phyloP scores from a whole-genome alignment of 2,888 invertebrate species.

The Tetragonisca angustula region DNA sequence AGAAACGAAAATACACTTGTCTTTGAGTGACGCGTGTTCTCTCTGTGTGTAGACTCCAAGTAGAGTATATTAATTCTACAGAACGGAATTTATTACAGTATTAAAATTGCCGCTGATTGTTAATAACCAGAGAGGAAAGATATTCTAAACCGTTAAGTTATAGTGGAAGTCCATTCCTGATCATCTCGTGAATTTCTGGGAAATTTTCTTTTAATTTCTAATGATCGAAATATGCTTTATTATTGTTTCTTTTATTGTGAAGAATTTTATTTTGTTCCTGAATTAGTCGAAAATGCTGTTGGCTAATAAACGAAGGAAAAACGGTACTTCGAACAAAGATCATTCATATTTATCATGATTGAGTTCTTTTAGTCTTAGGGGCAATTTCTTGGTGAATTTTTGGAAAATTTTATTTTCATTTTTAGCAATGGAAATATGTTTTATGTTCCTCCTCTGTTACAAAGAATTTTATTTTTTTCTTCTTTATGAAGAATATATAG shows the following conservation, averaged over 20 bases:
- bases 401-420: too few relatives aligned
- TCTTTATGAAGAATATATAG: too few relatives aligned
- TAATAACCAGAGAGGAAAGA: neutral
- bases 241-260: neutral
- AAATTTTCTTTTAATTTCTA: neutral
- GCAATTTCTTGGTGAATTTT: too few relatives aligned
- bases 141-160: too few relatives aligned
- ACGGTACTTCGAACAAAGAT: too few relatives aligned
- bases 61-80: neutral
- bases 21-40: neutral
- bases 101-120: neutral
- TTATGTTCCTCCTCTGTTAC: too few relatives aligned
- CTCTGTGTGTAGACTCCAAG: neutral
- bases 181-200: neutral
- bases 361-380: too few relatives aligned
- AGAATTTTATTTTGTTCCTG: neutral
- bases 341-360: too few relatives aligned
- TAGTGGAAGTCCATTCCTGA: neutral
- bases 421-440: too few relatives aligned
- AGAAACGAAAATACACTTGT: slow-evolving; percentile 17
- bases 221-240: too few relatives aligned
- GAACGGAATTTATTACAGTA: neutral
- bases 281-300: neutral
- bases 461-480: too few relatives aligned
- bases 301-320: too few relatives aligned